phyloP scores from a whole-genome alignment of 1,140 invertebrate genomes.

The Phthorimaea operculella region DNA sequence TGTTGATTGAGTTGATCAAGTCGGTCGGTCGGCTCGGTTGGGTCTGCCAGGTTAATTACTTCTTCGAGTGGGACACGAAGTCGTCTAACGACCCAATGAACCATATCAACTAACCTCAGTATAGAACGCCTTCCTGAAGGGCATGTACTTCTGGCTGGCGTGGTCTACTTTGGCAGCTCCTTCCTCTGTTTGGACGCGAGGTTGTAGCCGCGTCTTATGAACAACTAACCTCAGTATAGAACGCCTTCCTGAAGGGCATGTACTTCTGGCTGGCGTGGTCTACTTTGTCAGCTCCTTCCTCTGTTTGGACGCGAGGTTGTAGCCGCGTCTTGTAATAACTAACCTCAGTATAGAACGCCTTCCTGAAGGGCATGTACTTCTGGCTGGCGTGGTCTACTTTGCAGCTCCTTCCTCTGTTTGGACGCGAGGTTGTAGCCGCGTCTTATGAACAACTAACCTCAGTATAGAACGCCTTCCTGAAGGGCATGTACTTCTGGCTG shows the following conservation, averaged over 20 bases:
- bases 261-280: slow-evolving; percentile 89
- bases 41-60: too few species aligned
- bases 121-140: too few species aligned
- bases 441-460: too few species aligned
- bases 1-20: too few species aligned
- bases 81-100: too few species aligned
- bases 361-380: slow-evolving; percentile 90
- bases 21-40: too few species aligned
- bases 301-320: slow-evolving; percentile 88
- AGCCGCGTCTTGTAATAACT: slow-evolving; percentile 1
- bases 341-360: slow-evolving; percentile 97
- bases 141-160: too few species aligned
- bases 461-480: slow-evolving; percentile 97
- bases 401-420: slow-evolving; percentile 88
- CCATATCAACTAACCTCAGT: too few species aligned
- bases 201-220: too few species aligned
- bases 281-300: slow-evolving; percentile 91
- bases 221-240: slow-evolving; percentile 91
- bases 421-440: slow-evolving; percentile 87
- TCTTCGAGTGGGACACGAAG: too few species aligned
- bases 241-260: slow-evolving; percentile 91
- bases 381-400: slow-evolving; percentile 89
- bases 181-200: too few species aligned
- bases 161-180: too few species aligned
- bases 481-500: slow-evolving; percentile 85